Conservation (phyloP, 2,888 invertebrate genomes). For the Scaptomyza parva region DNA sequence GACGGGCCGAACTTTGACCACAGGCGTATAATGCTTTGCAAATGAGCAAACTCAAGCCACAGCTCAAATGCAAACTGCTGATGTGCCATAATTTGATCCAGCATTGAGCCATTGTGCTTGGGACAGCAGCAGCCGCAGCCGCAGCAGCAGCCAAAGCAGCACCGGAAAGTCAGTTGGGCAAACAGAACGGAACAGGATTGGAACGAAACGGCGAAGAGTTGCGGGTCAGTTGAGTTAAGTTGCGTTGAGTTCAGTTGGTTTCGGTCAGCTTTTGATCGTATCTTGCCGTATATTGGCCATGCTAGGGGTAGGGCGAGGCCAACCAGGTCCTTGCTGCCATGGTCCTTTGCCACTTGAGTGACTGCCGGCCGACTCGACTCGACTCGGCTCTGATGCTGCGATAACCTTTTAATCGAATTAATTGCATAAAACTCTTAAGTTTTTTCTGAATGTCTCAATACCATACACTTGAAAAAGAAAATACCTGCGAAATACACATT, state of each 20-base stretch:
- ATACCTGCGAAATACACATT: neutral
- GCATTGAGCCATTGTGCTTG: constrained; percentile 41
- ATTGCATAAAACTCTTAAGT: constrained; percentile 60
- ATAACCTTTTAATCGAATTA: constrained; percentile 70
- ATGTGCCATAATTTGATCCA: constrained; percentile 51
- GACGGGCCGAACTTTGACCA: constrained; percentile 59
- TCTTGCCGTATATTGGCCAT: neutral
- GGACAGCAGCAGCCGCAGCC: constrained; percentile 19
- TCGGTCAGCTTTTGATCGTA: neutral
- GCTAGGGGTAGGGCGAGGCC: too few species aligned
- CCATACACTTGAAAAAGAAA: neutral
- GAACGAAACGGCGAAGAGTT: neutral
- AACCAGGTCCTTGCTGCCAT: neutral
- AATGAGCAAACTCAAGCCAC: constrained; percentile 37
- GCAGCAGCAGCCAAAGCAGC: constrained; percentile 13
- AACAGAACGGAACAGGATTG: constrained; percentile 8
- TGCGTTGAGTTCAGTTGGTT: neutral
- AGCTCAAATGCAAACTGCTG: constrained; percentile 49
- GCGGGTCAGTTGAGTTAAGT: neutral
- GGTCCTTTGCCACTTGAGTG: constrained; percentile 6
- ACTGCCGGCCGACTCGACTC: too few species aligned
- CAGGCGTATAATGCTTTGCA: constrained; percentile 25
- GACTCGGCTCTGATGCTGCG: constrained; percentile 23
- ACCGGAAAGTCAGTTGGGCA: constrained; percentile 32
- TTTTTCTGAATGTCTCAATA: constrained; percentile 40